Evolutionary conservation across 2,888 invertebrate species (phyloP), one percentile per base, ranked within the genome.

Genomic region (Acronicta leporina): DNA sequence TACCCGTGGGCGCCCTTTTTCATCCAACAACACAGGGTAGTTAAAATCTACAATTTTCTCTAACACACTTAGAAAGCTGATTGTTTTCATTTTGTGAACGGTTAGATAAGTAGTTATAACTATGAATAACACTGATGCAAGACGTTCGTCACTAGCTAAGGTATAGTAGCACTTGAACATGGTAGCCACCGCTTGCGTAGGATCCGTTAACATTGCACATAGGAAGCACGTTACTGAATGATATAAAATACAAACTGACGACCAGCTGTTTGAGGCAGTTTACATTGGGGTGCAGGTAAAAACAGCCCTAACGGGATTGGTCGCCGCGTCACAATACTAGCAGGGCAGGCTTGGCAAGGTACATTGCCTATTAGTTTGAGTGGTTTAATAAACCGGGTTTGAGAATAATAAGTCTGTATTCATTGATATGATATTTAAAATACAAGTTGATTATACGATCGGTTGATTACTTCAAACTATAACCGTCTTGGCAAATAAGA

Each of bases 201-300:
- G 68, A 73, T 81, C 81, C 47, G 71, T 63, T 69, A 73, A 68
- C 79, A 82, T 79, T 69, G 65, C 78, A 73, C 73, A 53, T 56
- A 47, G 68, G 55, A 27, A 47, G 49, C 44, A 40, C 43, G 65
- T 59, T 55, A 58, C 62, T 55, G 61, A 62, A 59, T 65, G 55
- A 50, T 58, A 33, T 13, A 5, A 13, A 35, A 60, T 55, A 53
- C 52, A 59, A 63, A 79, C 75, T 66, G 70, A 52, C 49, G 56
- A 38, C 73, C 82, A 85, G 82, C 78, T 82, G 82, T 75, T 78
- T 56, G 47, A 51, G 61, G 45, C 35, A 53, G 57, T 65, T 65
- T 53, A 42, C 48, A 55, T 63, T 64, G 68, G 86, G 84, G 81
- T 68, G 83, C 91, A 91, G 92, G 91, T 91, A 91, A 86, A 81